Conservation (phyloP, 2,888 invertebrate genomes). For the Orthosia incerta region DNA sequence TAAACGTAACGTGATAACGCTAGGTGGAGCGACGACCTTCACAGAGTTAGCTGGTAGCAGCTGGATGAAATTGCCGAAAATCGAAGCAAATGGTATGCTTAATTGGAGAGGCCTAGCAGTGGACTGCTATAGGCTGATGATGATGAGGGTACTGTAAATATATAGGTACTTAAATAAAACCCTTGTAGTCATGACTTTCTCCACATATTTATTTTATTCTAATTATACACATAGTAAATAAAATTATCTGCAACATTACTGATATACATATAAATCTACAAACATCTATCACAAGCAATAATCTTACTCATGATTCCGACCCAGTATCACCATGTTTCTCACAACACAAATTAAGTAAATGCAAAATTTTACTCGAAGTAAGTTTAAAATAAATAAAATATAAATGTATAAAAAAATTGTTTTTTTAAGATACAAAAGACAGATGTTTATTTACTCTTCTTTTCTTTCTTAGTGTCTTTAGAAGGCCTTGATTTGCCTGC, state of each 20-base stretch:
- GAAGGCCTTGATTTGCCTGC: conserved; percentile 81
- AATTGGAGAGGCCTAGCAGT: too few species aligned
- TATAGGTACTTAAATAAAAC: conserved; percentile 5
- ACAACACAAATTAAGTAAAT: conserved; percentile 51
- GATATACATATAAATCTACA: conserved; percentile 26
- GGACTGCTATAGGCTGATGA: too few species aligned
- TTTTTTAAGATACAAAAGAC: not conserved
- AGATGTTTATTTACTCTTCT: conserved; percentile 83
- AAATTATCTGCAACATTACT: conserved; percentile 39
- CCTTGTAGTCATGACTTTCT: not conserved
- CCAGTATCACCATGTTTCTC: conserved; percentile 45
- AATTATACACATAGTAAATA: conserved; percentile 40
- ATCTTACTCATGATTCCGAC: conserved; percentile 30
- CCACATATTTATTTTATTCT: conserved; percentile 14
- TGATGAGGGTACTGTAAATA: not conserved
- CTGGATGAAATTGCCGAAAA: too few species aligned
- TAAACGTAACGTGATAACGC: too few species aligned
- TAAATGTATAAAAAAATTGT: conserved; percentile 53
- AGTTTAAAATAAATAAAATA: conserved; percentile 42
- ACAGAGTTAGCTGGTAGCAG: too few species aligned
- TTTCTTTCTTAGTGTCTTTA: conserved; percentile 85
- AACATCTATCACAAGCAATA: conserved; percentile 27
- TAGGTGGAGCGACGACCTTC: too few species aligned
- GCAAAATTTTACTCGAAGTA: conserved; percentile 47
- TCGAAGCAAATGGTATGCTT: too few species aligned